These are phyloP conservation scores for Vanessa atalanta DNA, from an alignment of 1,140 invertebrate species.

Conservation along the genomic window DNA sequence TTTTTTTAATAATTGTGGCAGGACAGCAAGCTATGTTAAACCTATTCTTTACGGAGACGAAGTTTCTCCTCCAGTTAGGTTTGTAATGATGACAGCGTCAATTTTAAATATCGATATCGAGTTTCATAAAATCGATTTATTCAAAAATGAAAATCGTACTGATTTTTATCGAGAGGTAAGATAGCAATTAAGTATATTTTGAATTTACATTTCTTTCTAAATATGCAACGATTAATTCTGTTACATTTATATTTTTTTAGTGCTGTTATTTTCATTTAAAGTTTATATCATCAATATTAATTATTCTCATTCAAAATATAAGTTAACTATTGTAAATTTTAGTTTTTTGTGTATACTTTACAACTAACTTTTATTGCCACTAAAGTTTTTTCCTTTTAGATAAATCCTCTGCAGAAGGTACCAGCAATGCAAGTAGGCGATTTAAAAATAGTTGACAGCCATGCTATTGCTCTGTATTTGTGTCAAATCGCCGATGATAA, in stretches of 20 bases:
- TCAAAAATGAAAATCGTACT: constrained; percentile 54
- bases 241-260: too few species aligned
- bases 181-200: neutral
- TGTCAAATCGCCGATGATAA: constrained; percentile 41
- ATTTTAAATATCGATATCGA: constrained; percentile 51
- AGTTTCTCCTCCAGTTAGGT: constrained; percentile 64
- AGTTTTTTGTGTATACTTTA: too few species aligned
- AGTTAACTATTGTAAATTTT: too few species aligned
- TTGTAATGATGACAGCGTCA: constrained; percentile 64
- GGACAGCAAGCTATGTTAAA: constrained; percentile 2
- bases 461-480: constrained; percentile 63
- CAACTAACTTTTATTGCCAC: too few species aligned
- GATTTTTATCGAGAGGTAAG: constrained; percentile 42
- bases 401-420: constrained; percentile 58
- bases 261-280: too few species aligned
- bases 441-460: constrained; percentile 57
- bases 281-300: too few species aligned
- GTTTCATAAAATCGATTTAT: constrained; percentile 57
- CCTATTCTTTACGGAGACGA: constrained; percentile 60
- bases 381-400: neutral
- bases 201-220: neutral
- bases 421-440: constrained; percentile 50
- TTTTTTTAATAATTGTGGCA: neutral
- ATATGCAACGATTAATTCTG: neutral
- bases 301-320: too few species aligned